Evolutionary conservation across 2,113 vertebrate species (phyloP), one percentile per base, ranked within the genome.

Genomic region (Archilochus colubris): DNA sequence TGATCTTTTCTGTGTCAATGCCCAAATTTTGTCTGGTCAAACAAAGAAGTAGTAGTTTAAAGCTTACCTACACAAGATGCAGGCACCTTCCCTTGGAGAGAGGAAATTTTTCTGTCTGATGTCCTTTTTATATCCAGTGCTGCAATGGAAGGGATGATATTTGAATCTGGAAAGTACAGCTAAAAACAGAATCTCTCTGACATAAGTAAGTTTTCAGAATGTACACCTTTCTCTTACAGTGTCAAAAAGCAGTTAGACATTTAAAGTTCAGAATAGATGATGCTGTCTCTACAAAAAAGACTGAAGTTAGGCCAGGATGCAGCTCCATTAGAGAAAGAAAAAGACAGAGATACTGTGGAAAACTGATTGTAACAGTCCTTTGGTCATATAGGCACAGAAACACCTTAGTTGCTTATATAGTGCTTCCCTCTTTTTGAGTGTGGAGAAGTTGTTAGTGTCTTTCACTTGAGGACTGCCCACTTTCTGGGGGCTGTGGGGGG

Each of bases 21-120:
- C 31, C 27, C n/a, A 50, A 50, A 62, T 89, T 74, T 77, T 53
- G 5, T 66, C 24, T 66, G 36, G 18, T 82, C 16, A 64, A 91
- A 73, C 5, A 82, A 93, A 76, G 12, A 46, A 87, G 7, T 38
- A 80, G 28, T 59, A 62, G 9, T 76, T 92, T 90, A 59, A 86
- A 82, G 40, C 95, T 97, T 97, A 97, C 96, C 90, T 93, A 2
- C 72, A 14, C n/a, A 81, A 91, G 24, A 36, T 91, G 85, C 57
- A 94, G 58, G 14, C 40, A 67, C 86, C 40, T 88, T 93, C 61
- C 19, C 74, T 77, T 83, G 85, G 50, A 79, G 73, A 66, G 66
- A 94, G 22, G 53, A 53, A 86, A 14, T 82, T 61, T 57, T 91
- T 88, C 72, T 75, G 68, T 88, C 57, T 74, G 73, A 22, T 30